Evolutionary conservation across 2,888 invertebrate species (phyloP).

Genomic region (Ommatoiulus sabulosus): DNA sequence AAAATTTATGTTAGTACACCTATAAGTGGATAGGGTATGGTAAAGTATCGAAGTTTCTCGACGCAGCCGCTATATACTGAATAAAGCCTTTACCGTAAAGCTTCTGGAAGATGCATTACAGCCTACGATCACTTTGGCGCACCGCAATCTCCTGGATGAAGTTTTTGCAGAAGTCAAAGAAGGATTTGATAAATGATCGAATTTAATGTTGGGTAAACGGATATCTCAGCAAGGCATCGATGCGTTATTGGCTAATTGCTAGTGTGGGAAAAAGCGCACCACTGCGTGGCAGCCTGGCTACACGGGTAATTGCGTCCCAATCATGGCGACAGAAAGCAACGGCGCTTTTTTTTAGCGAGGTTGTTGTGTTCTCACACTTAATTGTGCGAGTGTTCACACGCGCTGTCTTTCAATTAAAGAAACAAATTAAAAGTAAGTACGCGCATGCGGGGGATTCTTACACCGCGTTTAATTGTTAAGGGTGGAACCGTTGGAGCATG

Average conservation of each 20-base stretch:
- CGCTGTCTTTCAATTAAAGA: slow-evolving; percentile 44
- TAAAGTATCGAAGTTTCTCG: too few species aligned
- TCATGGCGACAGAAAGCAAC: background rate
- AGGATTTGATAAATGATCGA: slow-evolving; percentile 18
- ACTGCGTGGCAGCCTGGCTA: background rate
- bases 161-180: slow-evolving; percentile 14
- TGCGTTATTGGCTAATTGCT: slow-evolving; percentile 28
- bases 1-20: too few species aligned
- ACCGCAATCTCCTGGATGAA: background rate
- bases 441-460: background rate
- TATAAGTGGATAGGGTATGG: too few species aligned
- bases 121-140: background rate
- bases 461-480: slow-evolving; percentile 4
- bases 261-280: slow-evolving; percentile 28
- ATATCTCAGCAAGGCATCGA: slow-evolving; percentile 13
- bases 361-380: slow-evolving; percentile 28
- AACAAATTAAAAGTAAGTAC: slow-evolving; percentile 31
- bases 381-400: slow-evolving; percentile 21
- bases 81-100: background rate
- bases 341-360: slow-evolving; percentile 3
- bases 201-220: slow-evolving; percentile 34
- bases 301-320: slow-evolving; percentile 28
- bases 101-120: background rate
- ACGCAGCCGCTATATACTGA: too few species aligned
- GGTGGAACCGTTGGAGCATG: slow-evolving; percentile 48